Percentiles rank a stretch among this genome's conserved stretches.
These are phyloP conservation scores for Nettapus auritus DNA, from an alignment of 2,113 vertebrate genomes.

Conservation along the genomic window DNA sequence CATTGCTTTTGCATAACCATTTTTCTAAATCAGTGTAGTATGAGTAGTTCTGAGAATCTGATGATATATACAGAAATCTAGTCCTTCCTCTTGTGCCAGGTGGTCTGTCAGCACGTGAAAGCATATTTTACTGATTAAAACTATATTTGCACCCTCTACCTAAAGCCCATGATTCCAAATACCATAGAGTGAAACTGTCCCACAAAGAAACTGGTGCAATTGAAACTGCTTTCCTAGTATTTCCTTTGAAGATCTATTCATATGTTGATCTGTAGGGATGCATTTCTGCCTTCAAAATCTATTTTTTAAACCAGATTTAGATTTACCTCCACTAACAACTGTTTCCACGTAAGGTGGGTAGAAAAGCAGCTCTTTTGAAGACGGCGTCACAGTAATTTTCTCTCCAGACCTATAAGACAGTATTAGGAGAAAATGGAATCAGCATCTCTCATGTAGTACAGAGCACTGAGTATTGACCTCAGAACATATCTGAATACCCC, in stretches of 20 bases:
- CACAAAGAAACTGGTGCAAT: not conserved
- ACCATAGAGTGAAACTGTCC: not conserved
- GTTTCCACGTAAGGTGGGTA: slow-evolving; percentile 94
- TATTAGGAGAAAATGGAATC: not conserved
- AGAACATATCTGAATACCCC: not conserved
- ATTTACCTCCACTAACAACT: slow-evolving; percentile 90
- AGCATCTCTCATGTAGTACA: not conserved
- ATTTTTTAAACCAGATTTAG: not conserved
- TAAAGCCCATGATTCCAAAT: not conserved
- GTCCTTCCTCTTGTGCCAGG: not conserved
- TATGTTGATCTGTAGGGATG: not conserved
- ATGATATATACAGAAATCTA: not conserved
- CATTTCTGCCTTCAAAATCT: not conserved
- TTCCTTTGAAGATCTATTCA: not conserved
- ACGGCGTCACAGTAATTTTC: slow-evolving; percentile 93
- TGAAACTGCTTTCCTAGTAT: not conserved
- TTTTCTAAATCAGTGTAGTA: not conserved
- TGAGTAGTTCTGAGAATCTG: not conserved
- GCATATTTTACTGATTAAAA: not conserved
- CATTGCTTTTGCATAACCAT: not conserved
- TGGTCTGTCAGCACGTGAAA: not conserved
- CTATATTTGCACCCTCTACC: not conserved
- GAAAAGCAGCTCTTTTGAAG: slow-evolving; percentile 95
- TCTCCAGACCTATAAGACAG: slow-evolving; percentile 87
- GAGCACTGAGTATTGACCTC: not conserved